Conservation (phyloP, 1,140 invertebrate species). For the Pomacea maculata region DNA sequence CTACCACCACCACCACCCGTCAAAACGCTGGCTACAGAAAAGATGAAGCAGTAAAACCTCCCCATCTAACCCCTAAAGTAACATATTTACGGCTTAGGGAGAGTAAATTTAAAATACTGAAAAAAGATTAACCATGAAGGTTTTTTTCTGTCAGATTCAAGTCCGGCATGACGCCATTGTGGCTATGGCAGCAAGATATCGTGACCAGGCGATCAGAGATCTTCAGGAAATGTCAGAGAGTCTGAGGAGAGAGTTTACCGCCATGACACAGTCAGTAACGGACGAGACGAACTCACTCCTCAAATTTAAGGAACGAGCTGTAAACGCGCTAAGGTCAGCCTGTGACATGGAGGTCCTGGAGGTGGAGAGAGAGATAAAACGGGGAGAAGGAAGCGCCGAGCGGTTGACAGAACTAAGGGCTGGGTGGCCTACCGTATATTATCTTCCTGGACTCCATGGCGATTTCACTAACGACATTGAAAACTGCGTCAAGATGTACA, state of each 20-base stretch:
- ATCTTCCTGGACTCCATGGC: background rate
- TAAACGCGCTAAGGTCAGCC: background rate
- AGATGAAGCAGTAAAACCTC: no score
- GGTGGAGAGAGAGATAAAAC: background rate
- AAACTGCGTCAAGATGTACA: background rate
- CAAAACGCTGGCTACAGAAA: no score
- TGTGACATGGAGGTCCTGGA: background rate
- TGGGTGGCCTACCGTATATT: background rate
- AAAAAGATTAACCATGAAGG: no score
- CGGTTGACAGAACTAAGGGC: background rate
- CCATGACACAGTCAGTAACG: background rate
- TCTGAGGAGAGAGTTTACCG: background rate
- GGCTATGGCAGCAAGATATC: background rate
- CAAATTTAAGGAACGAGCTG: background rate
- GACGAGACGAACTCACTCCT: background rate
- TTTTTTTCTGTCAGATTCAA: no score
- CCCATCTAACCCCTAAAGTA: no score
- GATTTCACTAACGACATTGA: background rate
- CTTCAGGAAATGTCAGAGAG: background rate
- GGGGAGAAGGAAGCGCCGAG: background rate
- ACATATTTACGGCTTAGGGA: no score
- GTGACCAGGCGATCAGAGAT: background rate
- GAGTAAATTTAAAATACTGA: no score
- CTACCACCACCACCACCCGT: no score
- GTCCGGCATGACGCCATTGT: no score